Conservation (phyloP, 2,797 vertebrate genomes). For the Caiman crocodilus region DNA sequence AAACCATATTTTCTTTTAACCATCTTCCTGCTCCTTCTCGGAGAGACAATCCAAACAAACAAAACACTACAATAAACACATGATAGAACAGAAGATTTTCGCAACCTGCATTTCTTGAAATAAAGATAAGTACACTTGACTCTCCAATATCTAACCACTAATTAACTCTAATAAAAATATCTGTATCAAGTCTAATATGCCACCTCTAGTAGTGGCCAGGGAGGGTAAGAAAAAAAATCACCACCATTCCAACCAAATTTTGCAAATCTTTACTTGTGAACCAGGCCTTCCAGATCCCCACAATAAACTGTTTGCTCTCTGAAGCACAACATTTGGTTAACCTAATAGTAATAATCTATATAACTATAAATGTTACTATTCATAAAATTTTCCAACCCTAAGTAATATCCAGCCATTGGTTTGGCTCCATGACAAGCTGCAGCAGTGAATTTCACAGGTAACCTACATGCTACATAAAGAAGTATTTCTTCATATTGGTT, state of each 20-base stretch:
- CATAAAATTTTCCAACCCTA: neutral
- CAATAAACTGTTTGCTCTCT: neutral
- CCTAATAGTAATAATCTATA: neutral
- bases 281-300: neutral
- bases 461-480: neutral
- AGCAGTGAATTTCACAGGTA: neutral
- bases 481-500: neutral
- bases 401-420: neutral
- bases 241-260: too few relatives aligned
- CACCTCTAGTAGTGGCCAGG: neutral
- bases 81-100: neutral
- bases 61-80: neutral
- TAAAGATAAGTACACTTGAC: rapidly evolving
- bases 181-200: too few relatives aligned
- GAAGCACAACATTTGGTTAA: neutral
- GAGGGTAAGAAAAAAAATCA: neutral
- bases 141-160: neutral
- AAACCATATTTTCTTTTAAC: neutral
- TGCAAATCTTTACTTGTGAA: too few relatives aligned
- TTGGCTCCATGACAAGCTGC: neutral
- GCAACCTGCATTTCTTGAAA: neutral
- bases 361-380: neutral
- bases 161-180: neutral
- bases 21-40: neutral
- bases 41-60: neutral